Conservation (phyloP, 2,113 vertebrate species). For the Rafetus swinhoei region DNA sequence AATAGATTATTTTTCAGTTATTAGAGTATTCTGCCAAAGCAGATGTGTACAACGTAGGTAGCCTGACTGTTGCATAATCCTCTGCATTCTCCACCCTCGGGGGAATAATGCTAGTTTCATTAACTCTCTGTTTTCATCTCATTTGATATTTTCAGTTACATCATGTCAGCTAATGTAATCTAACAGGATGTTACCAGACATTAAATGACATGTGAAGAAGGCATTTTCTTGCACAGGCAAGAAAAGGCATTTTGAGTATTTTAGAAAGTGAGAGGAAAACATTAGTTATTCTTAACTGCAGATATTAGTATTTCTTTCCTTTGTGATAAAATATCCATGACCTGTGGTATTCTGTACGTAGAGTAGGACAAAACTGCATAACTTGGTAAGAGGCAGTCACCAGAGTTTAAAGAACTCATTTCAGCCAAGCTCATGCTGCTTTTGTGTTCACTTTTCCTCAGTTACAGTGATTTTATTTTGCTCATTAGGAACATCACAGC, state of each 20-base stretch:
- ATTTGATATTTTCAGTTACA: neutral
- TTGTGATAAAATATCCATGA: slow-evolving; percentile 68
- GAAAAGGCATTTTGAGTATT: neutral
- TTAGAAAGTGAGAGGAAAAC: neutral
- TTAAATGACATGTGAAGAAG: neutral
- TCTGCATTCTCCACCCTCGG: neutral
- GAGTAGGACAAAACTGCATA: slow-evolving; percentile 29
- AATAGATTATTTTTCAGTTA: neutral
- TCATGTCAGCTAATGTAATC: fast-evolving
- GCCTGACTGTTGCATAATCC: neutral
- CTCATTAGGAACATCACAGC: slow-evolving; percentile 60
- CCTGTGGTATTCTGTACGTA: slow-evolving; percentile 36
- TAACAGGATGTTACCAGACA: neutral
- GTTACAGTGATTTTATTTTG: slow-evolving; percentile 47
- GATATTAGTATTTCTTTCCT: slow-evolving; percentile 24
- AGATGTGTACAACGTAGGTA: fast-evolving
- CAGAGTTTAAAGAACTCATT: slow-evolving; percentile 31
- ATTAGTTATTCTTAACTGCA: slow-evolving; percentile 37
- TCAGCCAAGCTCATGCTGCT: slow-evolving; percentile 53
- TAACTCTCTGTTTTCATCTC: neutral
- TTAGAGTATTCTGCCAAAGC: neutral
- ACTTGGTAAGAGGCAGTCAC: slow-evolving; percentile 54
- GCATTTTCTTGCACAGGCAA: neutral
- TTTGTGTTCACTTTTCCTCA: slow-evolving; percentile 55
- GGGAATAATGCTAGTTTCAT: neutral